These are phyloP conservation scores for Molothrus aeneus DNA, from an alignment of 2,797 vertebrate genomes.

Conservation along the genomic window DNA sequence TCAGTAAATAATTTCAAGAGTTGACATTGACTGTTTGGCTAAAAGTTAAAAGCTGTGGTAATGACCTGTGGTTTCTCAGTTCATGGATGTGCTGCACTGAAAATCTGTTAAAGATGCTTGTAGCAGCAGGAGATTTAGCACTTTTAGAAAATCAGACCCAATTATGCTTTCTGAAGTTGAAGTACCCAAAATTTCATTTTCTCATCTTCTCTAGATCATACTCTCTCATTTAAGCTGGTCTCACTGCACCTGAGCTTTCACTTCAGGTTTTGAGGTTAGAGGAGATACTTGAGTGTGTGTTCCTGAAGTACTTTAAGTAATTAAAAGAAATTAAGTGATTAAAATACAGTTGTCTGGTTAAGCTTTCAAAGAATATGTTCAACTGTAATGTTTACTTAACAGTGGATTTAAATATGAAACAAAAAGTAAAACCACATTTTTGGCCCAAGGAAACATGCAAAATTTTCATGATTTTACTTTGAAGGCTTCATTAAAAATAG, in stretches of 20 bases:
- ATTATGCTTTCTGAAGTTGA: not conserved
- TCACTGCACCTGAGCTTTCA: not conserved
- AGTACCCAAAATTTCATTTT: not conserved
- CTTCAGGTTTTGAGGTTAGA: conserved; percentile 7
- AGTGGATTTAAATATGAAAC: not conserved
- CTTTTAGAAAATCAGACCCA: not conserved
- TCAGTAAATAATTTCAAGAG: not conserved
- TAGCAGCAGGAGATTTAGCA: not conserved
- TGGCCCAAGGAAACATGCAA: not conserved
- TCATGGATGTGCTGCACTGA: not conserved
- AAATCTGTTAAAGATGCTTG: not conserved
- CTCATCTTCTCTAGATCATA: not conserved
- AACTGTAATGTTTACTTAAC: not conserved
- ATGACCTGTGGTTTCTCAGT: not conserved
- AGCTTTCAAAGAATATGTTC: not conserved
- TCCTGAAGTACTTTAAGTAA: not conserved
- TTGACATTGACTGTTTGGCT: not conserved
- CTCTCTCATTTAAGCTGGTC: not conserved
- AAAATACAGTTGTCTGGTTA: not conserved
- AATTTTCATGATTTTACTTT: not conserved
- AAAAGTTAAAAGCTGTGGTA: not conserved
- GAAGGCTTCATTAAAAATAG: not conserved
- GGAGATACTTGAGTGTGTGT: not conserved
- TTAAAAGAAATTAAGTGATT: not conserved
- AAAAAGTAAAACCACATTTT: not conserved